phyloP scores from a whole-genome alignment of 2,888 invertebrate genomes.

The Idaea aversata region DNA sequence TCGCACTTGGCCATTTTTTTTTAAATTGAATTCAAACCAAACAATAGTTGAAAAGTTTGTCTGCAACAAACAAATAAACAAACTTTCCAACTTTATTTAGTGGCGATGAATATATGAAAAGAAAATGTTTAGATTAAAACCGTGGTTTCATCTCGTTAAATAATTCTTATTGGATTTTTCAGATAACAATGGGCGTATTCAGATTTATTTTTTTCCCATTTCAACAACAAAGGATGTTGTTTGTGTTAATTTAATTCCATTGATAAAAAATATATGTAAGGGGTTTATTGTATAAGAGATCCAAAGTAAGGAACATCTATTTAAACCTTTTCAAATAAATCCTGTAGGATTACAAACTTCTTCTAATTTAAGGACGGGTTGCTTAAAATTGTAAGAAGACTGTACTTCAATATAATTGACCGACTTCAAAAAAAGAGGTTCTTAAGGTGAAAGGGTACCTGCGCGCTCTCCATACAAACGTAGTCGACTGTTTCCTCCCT shows the following conservation, averaged over 20 bases:
- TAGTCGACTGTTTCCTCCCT: too few relatives aligned
- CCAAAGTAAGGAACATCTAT: not conserved
- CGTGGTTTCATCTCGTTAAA: not conserved
- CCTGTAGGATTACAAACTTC: too few relatives aligned
- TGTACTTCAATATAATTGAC: too few relatives aligned
- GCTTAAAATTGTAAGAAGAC: too few relatives aligned
- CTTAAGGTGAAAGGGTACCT: too few relatives aligned
- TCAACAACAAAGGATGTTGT: conserved; percentile 6
- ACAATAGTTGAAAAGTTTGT: not conserved
- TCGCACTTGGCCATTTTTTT: too few relatives aligned
- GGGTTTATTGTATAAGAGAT: not conserved
- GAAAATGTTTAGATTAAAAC: not conserved
- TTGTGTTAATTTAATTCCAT: conserved; percentile 1
- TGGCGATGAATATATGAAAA: not conserved
- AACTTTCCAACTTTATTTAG: not conserved
- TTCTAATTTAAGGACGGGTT: too few relatives aligned
- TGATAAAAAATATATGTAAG: not conserved
- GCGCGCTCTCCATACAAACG: too few relatives aligned
- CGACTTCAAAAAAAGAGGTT: too few relatives aligned
- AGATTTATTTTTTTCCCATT: conserved; percentile 3
- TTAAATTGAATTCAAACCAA: not conserved
- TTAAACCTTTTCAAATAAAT: too few relatives aligned
- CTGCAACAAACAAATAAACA: not conserved
- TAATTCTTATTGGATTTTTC: not conserved
- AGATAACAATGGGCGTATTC: not conserved